Conservation (phyloP, 2,888 invertebrate species). For the Nemotelus pantherinus region DNA sequence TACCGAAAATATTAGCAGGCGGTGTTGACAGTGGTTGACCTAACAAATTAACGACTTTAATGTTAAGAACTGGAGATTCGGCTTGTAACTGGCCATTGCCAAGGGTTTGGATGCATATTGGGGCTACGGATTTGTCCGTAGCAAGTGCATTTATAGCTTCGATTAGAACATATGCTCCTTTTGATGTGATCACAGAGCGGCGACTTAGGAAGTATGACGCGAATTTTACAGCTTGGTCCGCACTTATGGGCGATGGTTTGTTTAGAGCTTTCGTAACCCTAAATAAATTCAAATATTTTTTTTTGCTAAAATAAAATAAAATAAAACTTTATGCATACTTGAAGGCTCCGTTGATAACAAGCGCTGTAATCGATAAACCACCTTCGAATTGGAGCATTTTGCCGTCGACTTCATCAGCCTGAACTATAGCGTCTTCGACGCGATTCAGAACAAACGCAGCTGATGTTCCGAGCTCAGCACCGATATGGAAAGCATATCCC, state of each 20-base stretch:
- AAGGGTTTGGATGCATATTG: constrained; percentile 83
- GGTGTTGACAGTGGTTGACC: constrained; percentile 72
- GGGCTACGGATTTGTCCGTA: constrained; percentile 79
- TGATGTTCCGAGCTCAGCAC: constrained; percentile 74
- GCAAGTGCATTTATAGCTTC: constrained; percentile 76
- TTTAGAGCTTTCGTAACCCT: constrained; percentile 71
- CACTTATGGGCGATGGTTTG: constrained; percentile 75
- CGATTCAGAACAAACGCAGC: constrained; percentile 76
- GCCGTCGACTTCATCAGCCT: constrained; percentile 95
- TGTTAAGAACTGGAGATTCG: constrained; percentile 76
- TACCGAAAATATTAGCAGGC: constrained; percentile 57
- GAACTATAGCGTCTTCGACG: constrained; percentile 86
- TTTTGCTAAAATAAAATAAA: too few species aligned
- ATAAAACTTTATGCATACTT: constrained; percentile 58
- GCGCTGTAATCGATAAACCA: constrained; percentile 80
- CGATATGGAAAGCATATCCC: constrained; percentile 85
- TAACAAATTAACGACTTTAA: constrained; percentile 79
- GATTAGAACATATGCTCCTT: constrained; percentile 83
- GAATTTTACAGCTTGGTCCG: constrained; percentile 87
- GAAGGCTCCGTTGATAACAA: constrained; percentile 70
- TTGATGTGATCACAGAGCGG: constrained; percentile 85
- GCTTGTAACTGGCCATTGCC: constrained; percentile 81
- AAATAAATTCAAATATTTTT: constrained; percentile 1
- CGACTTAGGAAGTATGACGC: constrained; percentile 89
- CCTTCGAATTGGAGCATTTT: constrained; percentile 91